Base-by-base conservation (phyloP, 2,113 vertebrate species). In the Pomatostomus ruficeps region DNA sequence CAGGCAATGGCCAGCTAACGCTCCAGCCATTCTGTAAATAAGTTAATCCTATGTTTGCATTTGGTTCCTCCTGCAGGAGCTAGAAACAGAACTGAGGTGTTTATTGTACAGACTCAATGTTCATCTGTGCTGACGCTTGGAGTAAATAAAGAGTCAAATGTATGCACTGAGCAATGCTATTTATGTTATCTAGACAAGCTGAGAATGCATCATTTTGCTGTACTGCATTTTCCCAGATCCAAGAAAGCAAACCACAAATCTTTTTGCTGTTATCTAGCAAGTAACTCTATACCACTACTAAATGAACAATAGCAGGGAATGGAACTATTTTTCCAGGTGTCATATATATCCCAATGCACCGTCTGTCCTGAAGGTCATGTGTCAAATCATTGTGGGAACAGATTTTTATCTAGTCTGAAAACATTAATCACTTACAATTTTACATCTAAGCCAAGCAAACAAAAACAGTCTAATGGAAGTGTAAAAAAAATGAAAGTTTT, bases 151-250 rank as follows among this genome's bases (percentile, higher is more conserved):
- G 68, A 57, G 80, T 81, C 86, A 75, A 86, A 89, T 72, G 18
- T 72, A 93, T 87, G 80, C 84, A 80, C 2, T 42, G n/a, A 88
- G 81, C 77, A 85, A 72, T 67, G 77, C 61, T 96, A 68, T 95
- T 89, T 91, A 43, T 92, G 65, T 88, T 91, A 94, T 74, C 79
- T 86, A 93, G 75, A 77, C 94, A 94, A 86, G 88, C 58, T 92
- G 88, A 75, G 79, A 94, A 90, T 81, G 76, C 83, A 95, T 92
- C 61, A 72, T 75, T 94, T 71, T 59, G 78, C 85, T 51, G 21
- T 79, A 54, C 78, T 72, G 51, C 0, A 0, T 72, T 85, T 87
- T 91, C 57, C 59, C 40, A 84, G 45, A 86, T 59, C n/a, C 61
- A 40, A 74, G 88, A 67, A 86, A 68, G 72, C 2, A 12, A 94